Percentiles rank a stretch among this genome's conserved stretches.
These are phyloP conservation scores for Zingel zingel DNA, from an alignment of 2,113 vertebrate species.

Conservation along the genomic window DNA sequence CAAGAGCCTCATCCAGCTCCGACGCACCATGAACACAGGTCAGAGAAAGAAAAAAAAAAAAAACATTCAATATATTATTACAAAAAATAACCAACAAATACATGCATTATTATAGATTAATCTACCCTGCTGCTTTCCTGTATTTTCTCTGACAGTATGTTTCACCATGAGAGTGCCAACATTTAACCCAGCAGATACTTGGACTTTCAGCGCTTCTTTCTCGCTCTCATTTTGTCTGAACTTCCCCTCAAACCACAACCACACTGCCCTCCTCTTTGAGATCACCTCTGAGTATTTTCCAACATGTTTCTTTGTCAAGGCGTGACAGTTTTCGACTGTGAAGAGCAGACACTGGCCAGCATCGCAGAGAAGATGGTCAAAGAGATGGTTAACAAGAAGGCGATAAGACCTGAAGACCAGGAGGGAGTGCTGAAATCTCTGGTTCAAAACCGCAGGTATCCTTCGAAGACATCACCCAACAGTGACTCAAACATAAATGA, in stretches of 20 bases:
- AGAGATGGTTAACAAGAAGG: constrained; percentile 87
- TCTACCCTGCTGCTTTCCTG: background rate
- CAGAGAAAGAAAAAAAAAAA: background rate
- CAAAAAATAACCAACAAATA: background rate
- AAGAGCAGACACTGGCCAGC: constrained; percentile 82
- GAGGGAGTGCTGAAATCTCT: constrained; percentile 85
- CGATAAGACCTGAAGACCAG: constrained; percentile 84
- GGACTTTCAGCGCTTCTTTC: background rate
- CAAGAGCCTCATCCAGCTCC: constrained; percentile 90
- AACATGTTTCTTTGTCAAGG: constrained; percentile 75
- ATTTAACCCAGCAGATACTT: background rate
- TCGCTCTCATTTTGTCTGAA: background rate
- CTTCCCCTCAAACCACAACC: background rate
- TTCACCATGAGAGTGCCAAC: background rate
- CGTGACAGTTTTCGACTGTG: constrained; percentile 85
- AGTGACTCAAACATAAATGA: constrained; percentile 60
- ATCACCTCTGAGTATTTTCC: background rate
- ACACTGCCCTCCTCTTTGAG: too few species aligned
- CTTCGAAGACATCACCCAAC: constrained; percentile 24
- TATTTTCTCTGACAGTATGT: background rate
- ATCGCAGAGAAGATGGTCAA: constrained; percentile 86
- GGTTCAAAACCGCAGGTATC: constrained; percentile 89
- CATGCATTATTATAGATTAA: background rate
- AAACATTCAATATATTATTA: background rate
- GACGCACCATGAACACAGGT: constrained; percentile 87